phyloP scores from a whole-genome alignment of 2,797 vertebrate genomes.

The Tachyglossus aculeatus region DNA sequence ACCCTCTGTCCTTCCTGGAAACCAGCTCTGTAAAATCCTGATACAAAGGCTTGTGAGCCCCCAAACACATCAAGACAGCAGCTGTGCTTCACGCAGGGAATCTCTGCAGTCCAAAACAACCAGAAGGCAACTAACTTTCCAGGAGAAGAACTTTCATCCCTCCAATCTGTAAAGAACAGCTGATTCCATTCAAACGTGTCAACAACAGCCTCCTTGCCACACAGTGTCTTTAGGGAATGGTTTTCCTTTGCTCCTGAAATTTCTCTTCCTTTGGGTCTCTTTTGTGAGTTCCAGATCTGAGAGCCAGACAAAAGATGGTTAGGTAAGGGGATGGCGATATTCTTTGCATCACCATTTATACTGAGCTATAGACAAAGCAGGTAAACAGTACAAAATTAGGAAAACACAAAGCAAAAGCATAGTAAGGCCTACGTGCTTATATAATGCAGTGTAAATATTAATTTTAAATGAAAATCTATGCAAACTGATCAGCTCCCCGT shows the following conservation, averaged over 20 bases:
- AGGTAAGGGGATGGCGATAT: too few relatives aligned
- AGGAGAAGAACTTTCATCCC: conserved; percentile 2
- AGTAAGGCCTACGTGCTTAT: background rate
- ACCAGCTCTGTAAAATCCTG: background rate
- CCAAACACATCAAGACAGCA: background rate
- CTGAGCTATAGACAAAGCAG: background rate
- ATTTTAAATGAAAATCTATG: background rate
- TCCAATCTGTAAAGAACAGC: background rate
- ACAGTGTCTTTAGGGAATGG: background rate
- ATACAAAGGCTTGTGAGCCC: background rate
- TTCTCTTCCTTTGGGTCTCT: background rate
- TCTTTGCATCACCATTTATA: too few relatives aligned
- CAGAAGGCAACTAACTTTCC: background rate
- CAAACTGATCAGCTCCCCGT: background rate
- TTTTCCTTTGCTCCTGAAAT: background rate
- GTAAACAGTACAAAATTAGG: background rate
- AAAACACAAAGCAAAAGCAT: background rate
- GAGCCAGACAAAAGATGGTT: background rate
- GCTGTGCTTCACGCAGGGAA: background rate
- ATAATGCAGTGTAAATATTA: background rate
- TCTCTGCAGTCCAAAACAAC: background rate
- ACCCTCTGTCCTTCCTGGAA: background rate
- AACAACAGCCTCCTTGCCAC: conserved; percentile 1
- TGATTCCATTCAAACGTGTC: background rate
- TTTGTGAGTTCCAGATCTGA: background rate